A percentile compares a stretch with the other conserved stretches of the same genome.
Conservation (phyloP, 2,113 vertebrate species). For the Blennius ocellaris region DNA sequence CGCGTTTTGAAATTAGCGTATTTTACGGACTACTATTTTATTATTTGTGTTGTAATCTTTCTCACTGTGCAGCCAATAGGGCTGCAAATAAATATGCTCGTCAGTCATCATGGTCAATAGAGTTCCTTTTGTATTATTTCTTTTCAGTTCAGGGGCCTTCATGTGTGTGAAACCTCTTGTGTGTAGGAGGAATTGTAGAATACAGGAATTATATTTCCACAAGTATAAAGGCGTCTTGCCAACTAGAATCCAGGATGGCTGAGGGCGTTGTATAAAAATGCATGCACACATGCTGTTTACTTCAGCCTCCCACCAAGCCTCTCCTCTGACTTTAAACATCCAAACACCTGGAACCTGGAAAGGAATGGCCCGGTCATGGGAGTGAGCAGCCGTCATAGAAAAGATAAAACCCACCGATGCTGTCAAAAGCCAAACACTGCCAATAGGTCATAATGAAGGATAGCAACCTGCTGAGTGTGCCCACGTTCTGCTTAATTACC, state of each 20-base stretch:
- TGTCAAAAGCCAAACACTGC: constrained; percentile 49
- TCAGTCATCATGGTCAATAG: constrained; percentile 15
- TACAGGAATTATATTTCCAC: constrained; percentile 48
- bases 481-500: constrained; percentile 51
- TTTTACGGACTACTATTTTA: constrained; percentile 2
- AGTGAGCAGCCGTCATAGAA: constrained; percentile 55
- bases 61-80: not conserved
- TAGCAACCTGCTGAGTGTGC: constrained; percentile 32
- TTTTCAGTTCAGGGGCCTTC: constrained; percentile 40
- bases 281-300: constrained; percentile 81
- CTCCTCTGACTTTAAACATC: constrained; percentile 68
- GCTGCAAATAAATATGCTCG: constrained; percentile 17
- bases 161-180: constrained; percentile 37
- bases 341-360: constrained; percentile 73
- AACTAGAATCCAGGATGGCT: constrained; percentile 54
- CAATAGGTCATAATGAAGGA: constrained; percentile 45
- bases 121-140: constrained; percentile 14
- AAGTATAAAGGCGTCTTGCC: constrained; percentile 65
- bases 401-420: constrained; percentile 28
- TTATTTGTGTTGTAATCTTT: constrained; percentile 2
- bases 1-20: not conserved
- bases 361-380: constrained; percentile 48
- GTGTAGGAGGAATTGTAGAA: constrained; percentile 74
- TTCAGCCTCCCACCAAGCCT: constrained; percentile 70
- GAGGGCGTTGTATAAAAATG: constrained; percentile 78